Conservation (phyloP, 2,888 invertebrate species). For the Lasioglossum calceatum region DNA sequence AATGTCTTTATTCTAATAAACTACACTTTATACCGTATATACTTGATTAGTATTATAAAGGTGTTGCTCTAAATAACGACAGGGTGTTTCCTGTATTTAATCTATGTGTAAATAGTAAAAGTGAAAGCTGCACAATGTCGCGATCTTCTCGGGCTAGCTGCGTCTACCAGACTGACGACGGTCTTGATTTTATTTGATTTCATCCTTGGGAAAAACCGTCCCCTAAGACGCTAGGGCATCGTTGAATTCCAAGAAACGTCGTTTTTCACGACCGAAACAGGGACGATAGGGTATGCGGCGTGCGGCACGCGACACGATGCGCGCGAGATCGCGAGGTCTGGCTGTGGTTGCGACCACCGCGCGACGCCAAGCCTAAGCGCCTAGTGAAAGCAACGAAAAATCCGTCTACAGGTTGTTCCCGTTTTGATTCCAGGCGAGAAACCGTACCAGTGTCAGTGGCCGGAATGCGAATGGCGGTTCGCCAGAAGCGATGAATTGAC, state of each 20-base stretch:
- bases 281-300: background rate
- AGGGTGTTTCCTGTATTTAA: too few relatives aligned
- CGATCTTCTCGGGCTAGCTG: too few relatives aligned
- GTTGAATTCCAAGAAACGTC: background rate
- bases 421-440: constrained; percentile 92
- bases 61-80: too few relatives aligned
- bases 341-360: background rate
- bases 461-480: constrained; percentile 98
- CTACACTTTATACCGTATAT: too few relatives aligned
- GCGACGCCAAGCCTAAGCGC: background rate
- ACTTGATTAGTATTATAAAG: too few relatives aligned
- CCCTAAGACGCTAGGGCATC: too few relatives aligned
- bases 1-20: too few relatives aligned
- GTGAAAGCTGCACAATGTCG: too few relatives aligned
- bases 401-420: constrained; percentile 14
- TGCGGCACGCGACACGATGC: background rate
- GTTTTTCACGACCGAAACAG: background rate
- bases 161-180: too few relatives aligned
- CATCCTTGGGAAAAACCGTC: too few relatives aligned
- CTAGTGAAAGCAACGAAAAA: constrained; percentile 24
- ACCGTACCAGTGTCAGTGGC: constrained; percentile 99
- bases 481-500: constrained; percentile 98
- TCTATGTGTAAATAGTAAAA: too few relatives aligned
- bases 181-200: too few relatives aligned
- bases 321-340: background rate